These are phyloP conservation scores for Girardinus metallicus DNA, from an alignment of 2,797 vertebrate species.

Conservation along the genomic window DNA sequence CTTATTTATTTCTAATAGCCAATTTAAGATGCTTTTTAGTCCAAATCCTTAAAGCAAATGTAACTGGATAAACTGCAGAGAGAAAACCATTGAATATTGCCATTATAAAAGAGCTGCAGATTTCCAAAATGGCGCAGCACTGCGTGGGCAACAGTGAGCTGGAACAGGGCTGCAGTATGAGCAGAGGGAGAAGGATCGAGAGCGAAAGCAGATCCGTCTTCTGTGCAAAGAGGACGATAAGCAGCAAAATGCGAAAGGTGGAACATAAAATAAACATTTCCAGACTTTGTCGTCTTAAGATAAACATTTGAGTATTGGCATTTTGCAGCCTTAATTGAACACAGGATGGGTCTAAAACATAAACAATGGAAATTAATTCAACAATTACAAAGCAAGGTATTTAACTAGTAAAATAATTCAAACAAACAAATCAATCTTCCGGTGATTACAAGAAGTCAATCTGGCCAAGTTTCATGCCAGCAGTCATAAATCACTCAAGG, in stretches of 20 bases:
- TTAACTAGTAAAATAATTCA: not conserved
- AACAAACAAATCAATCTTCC: not conserved
- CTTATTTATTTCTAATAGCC: not conserved
- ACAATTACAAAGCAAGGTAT: not conserved
- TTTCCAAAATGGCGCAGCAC: constrained; percentile 74
- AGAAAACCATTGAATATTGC: constrained; percentile 39
- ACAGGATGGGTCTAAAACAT: constrained; percentile 7
- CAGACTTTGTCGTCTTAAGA: not conserved
- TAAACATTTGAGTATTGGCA: not conserved
- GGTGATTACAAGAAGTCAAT: not conserved
- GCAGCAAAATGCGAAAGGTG: not conserved
- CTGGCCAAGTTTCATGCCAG: not conserved
- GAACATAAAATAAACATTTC: constrained; percentile 11
- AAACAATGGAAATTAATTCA: constrained; percentile 6
- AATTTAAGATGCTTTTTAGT: constrained; percentile 10
- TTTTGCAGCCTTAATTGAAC: not conserved
- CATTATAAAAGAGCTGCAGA: constrained; percentile 54
- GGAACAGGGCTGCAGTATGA: constrained; percentile 60
- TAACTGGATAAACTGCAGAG: constrained; percentile 40
- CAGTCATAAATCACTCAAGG: too few species aligned
- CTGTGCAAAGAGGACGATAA: constrained; percentile 17
- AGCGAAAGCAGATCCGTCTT: constrained; percentile 41
- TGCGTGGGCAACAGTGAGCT: constrained; percentile 70
- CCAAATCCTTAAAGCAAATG: constrained; percentile 15
- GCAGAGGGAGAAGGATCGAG: constrained; percentile 57